Base-by-base conservation (phyloP, 2,888 invertebrate species). In the Molanna angustata region DNA sequence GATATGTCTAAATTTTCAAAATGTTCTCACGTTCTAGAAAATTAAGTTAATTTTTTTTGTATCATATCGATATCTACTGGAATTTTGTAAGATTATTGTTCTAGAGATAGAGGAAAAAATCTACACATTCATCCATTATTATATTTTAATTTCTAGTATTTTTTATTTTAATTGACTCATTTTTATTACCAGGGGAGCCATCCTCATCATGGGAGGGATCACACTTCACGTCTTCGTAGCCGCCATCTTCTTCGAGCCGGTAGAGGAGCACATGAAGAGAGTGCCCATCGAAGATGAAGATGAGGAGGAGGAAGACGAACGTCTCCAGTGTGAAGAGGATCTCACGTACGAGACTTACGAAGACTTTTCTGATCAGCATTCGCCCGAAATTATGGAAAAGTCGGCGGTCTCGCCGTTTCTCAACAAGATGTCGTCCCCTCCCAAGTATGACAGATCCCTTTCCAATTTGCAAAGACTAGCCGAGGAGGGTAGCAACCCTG, bases 191-290 rank as follows among this genome's bases (percentile, higher is more conserved):
- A 88, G 90, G 64, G 91, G 89, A 11, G 85, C 91, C 2, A 86
- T 90, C 3, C 71, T 92, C 19, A 82, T 92, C 49, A 82, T 92
- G 75, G 91, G 91, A 18, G 92, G 85, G 9, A 74, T 91, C 13
- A 88, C 90, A 62, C 70, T 92, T 42, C 90, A 93, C 68, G 88
- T 89, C 0, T 88, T 89, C 82, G 88, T 90, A 7, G 88, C 90
- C 0, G 90, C 91, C 2, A 67, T 91, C 11, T 82, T 92, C 42
- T 92, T 91, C 70, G 88, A 91, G 57, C 91, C 91, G 0, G 91
- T 91, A 0, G 86, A 88, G 59, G 82, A 84, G 60, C 91, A 92
- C 65, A 80, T 90, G 84, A 82, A 87, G 59, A 78, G 80, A 63
- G 83, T 83, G 50, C 80, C 72, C 3, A 69, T 68, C 40, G 66